Percentiles rank a stretch among this genome's conserved stretches.
Evolutionary conservation across 2,888 invertebrate species (phyloP).

Genomic region (Trypoxylon attenuatum): DNA sequence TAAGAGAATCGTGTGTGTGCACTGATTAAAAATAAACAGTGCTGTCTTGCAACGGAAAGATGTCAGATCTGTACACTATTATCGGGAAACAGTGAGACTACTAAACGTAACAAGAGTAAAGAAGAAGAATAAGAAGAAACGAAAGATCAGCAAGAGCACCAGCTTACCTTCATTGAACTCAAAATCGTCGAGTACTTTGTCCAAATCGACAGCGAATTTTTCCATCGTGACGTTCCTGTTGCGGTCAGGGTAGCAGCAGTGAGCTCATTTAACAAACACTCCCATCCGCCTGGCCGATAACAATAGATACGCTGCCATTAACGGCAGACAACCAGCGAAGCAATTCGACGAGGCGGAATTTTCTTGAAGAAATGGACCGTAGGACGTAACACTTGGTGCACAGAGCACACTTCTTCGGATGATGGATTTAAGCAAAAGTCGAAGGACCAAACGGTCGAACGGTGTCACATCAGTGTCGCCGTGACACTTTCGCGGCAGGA

Average conservation of each 20-base stretch:
- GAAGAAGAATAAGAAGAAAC: background rate
- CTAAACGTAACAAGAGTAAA: background rate
- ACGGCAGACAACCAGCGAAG: conserved; percentile 3
- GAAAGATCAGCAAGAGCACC: background rate
- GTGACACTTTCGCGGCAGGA: background rate
- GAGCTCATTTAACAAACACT: conserved; percentile 27
- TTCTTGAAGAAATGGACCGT: no score
- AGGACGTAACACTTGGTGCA: no score
- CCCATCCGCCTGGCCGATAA: conserved; percentile 17
- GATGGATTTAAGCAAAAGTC: background rate
- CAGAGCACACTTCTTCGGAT: conserved; percentile 2
- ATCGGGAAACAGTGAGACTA: background rate
- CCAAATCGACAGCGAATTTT: conserved; percentile 83
- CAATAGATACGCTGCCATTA: conserved; percentile 17
- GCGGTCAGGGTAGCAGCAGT: background rate
- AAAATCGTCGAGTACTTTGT: conserved; percentile 89
- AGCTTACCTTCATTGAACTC: conserved; percentile 82
- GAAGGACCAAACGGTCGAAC: background rate
- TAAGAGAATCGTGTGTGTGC: no score
- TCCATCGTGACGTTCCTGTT: conserved; percentile 74
- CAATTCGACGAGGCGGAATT: conserved; percentile 15
- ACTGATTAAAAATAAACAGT: no score
- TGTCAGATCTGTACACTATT: no score
- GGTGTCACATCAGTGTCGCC: background rate
- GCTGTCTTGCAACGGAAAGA: no score